Conservation (phyloP, 2,888 invertebrate species). For the Apoda limacodes region DNA sequence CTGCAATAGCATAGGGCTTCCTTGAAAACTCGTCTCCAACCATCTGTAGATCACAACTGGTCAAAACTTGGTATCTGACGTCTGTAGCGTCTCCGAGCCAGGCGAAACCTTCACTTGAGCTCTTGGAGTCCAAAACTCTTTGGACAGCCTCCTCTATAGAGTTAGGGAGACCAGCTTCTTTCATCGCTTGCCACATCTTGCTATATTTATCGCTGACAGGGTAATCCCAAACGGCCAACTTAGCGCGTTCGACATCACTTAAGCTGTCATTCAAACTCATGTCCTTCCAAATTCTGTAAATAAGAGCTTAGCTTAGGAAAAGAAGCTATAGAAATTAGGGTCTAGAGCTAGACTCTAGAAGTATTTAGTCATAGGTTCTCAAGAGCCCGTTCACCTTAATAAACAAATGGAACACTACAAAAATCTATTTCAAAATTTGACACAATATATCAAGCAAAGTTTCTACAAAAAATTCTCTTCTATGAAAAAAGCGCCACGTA, state of each 20-base stretch:
- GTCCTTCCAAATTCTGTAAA: slow-evolving; percentile 93
- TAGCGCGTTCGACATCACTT: slow-evolving; percentile 88
- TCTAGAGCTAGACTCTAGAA: no score
- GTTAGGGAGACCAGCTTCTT: slow-evolving; percentile 82
- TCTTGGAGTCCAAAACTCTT: slow-evolving; percentile 71
- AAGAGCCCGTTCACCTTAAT: no score
- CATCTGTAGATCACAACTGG: slow-evolving; percentile 89
- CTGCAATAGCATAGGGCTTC: slow-evolving; percentile 97
- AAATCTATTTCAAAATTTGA: no score
- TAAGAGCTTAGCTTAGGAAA: not conserved
- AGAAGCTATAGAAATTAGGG: no score
- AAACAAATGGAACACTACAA: no score
- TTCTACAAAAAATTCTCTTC: no score
- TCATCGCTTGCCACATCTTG: slow-evolving; percentile 98
- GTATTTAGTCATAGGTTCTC: no score
- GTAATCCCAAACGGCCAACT: slow-evolving; percentile 98
- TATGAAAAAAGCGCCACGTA: no score
- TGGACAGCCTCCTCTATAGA: slow-evolving; percentile 83
- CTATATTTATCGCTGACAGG: slow-evolving; percentile 98
- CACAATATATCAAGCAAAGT: no score
- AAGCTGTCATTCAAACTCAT: slow-evolving; percentile 96
- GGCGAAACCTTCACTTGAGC: slow-evolving; percentile 88
- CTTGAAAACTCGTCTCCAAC: slow-evolving; percentile 97
- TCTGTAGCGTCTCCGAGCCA: slow-evolving; percentile 96
- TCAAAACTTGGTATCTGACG: slow-evolving; percentile 81